Conservation (phyloP, 2,888 invertebrate species). For the Euplexia lucipara region DNA sequence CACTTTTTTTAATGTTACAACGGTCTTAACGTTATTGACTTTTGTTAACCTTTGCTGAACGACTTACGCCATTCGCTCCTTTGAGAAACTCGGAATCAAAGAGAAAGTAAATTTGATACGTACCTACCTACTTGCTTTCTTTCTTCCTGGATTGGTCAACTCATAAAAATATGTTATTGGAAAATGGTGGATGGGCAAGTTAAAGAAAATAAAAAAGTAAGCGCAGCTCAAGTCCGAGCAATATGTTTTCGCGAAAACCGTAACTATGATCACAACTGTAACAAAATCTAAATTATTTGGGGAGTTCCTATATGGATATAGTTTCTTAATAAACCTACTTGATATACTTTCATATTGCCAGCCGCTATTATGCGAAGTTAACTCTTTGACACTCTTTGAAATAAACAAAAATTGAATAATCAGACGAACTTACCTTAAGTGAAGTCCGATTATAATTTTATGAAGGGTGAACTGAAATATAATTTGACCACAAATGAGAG, state of each 20-base stretch:
- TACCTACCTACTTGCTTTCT: constrained; percentile 23
- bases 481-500: too few species aligned
- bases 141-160: constrained; percentile 34
- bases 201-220: constrained; percentile 17
- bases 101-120: constrained; percentile 29
- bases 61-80: constrained; percentile 17
- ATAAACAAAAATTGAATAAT: too few species aligned
- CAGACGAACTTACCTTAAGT: too few species aligned
- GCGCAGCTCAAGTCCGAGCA: not conserved
- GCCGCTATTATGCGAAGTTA: too few species aligned
- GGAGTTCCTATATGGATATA: too few species aligned
- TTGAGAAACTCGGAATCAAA: constrained; percentile 35
- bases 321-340: too few species aligned
- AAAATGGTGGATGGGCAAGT: constrained; percentile 16
- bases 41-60: constrained; percentile 43
- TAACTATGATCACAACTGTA: not conserved
- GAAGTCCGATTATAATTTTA: too few species aligned
- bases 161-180: constrained; percentile 42
- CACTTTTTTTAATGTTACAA: constrained; percentile 47
- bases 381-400: too few species aligned
- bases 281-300: too few species aligned
- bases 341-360: too few species aligned
- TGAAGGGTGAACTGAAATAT: too few species aligned
- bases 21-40: constrained; percentile 39
- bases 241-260: constrained; percentile 1